A percentile compares a stretch with the other conserved stretches of the same genome.
These are phyloP conservation scores for Sebastes taczanowskii DNA, from an alignment of 2,797 vertebrate species.

Conservation along the genomic window DNA sequence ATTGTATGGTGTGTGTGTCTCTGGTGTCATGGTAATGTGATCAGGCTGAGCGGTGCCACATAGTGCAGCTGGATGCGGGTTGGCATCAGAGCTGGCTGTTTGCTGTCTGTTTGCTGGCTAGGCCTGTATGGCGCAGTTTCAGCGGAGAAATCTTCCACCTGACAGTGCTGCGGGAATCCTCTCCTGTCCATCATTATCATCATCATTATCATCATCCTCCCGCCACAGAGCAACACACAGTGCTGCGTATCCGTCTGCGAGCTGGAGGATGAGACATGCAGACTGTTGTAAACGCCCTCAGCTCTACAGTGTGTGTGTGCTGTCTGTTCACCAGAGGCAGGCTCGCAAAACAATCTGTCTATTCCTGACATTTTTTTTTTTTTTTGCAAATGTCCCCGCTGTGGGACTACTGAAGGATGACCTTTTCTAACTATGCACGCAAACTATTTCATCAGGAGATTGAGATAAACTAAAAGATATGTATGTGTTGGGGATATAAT, in stretches of 20 bases:
- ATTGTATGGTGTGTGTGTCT: background rate
- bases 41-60: background rate
- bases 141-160: background rate
- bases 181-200: background rate
- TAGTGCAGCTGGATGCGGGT: conserved; percentile 8
- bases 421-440: too few relatives aligned
- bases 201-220: background rate
- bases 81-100: background rate
- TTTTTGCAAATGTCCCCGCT: too few relatives aligned
- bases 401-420: too few relatives aligned
- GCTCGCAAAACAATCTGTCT: background rate
- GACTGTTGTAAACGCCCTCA: background rate
- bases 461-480: too few relatives aligned
- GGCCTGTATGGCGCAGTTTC: conserved; percentile 71
- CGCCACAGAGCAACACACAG: background rate
- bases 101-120: conserved; percentile 6
- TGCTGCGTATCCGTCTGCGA: background rate
- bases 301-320: conserved; percentile 10
- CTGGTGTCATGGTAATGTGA: conserved; percentile 11
- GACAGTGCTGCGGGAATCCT: background rate
- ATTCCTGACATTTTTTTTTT: background rate
- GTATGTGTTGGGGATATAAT: too few relatives aligned
- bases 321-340: background rate
- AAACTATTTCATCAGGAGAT: too few relatives aligned
- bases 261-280: conserved; percentile 1